These are phyloP conservation scores for Colistium nudipinnis DNA, from an alignment of 2,113 vertebrate species.

Conservation along the genomic window DNA sequence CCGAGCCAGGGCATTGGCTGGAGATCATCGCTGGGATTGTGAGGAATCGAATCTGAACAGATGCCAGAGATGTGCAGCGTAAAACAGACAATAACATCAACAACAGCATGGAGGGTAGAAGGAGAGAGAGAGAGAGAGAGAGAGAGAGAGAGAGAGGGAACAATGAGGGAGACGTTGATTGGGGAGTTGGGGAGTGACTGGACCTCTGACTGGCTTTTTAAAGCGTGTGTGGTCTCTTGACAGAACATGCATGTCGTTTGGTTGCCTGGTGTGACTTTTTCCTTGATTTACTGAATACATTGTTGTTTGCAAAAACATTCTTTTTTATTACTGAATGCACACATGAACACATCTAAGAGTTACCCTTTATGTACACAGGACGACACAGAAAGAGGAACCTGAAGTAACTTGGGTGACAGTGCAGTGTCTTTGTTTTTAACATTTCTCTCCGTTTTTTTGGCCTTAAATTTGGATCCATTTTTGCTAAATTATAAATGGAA, in stretches of 20 bases:
- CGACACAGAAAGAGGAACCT: neutral
- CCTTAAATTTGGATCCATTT: conserved; percentile 22
- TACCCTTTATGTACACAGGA: conserved; percentile 4
- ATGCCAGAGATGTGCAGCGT: conserved; percentile 44
- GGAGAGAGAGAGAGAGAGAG: conserved; percentile 14
- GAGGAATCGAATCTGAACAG: conserved; percentile 37
- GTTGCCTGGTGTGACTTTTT: conserved; percentile 1
- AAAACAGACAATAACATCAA: conserved; percentile 56
- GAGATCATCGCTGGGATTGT: conserved; percentile 63
- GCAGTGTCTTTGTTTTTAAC: conserved; percentile 15
- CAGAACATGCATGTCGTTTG: neutral
- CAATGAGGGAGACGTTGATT: neutral
- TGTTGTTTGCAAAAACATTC: conserved; percentile 2
- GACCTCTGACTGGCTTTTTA: conserved; percentile 22
- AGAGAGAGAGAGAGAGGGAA: neutral
- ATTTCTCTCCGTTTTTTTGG: neutral
- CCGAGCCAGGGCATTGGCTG: conserved; percentile 27
- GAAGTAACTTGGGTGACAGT: conserved; percentile 12
- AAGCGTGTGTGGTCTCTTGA: conserved; percentile 49
- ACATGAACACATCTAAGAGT: neutral
- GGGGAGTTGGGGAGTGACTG: conserved; percentile 20
- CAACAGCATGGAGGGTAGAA: conserved; percentile 34
- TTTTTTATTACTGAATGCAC: conserved; percentile 7
- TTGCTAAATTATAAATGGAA: conserved; percentile 6
- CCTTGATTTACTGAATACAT: conserved; percentile 1